Conservation (phyloP, 2,113 vertebrate genomes). For the Orthonyx spaldingii region DNA sequence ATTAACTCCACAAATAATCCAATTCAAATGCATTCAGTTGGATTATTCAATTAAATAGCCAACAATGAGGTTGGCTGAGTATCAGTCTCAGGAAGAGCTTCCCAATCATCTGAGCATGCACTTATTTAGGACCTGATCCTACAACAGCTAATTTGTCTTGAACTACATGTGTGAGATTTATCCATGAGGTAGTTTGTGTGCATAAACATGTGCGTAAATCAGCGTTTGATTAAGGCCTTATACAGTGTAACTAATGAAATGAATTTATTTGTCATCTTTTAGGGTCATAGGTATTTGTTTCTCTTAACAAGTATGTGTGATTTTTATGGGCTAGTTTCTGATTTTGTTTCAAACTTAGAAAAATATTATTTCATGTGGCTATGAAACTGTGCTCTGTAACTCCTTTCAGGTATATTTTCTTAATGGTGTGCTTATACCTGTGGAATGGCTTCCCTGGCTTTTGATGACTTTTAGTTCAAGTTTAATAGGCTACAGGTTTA, state of each 20-base stretch:
- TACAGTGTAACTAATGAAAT: background rate
- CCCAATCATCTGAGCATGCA: background rate
- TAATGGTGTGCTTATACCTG: background rate
- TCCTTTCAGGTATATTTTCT: slow-evolving; percentile 8
- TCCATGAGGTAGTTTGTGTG: background rate
- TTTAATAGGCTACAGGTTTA: background rate
- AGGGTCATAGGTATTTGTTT: background rate
- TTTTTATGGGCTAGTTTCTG: background rate
- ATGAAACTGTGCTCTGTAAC: background rate
- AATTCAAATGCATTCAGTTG: background rate
- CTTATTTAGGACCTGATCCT: background rate
- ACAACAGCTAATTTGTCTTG: background rate
- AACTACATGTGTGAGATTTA: background rate
- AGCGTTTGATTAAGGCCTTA: background rate
- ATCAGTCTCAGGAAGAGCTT: background rate
- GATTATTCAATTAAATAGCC: slow-evolving; percentile 42
- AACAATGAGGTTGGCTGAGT: background rate
- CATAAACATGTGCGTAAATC: background rate
- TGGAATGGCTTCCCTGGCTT: background rate
- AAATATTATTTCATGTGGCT: slow-evolving; percentile 25
- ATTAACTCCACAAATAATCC: slow-evolving; percentile 20
- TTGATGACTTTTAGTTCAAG: background rate
- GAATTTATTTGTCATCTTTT: background rate
- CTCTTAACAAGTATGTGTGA: background rate
- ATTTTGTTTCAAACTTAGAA: slow-evolving; percentile 9